Evolutionary conservation across 92 coral and sea anemone species (phyloP).

Genomic region (Phenganax marumi): DNA sequence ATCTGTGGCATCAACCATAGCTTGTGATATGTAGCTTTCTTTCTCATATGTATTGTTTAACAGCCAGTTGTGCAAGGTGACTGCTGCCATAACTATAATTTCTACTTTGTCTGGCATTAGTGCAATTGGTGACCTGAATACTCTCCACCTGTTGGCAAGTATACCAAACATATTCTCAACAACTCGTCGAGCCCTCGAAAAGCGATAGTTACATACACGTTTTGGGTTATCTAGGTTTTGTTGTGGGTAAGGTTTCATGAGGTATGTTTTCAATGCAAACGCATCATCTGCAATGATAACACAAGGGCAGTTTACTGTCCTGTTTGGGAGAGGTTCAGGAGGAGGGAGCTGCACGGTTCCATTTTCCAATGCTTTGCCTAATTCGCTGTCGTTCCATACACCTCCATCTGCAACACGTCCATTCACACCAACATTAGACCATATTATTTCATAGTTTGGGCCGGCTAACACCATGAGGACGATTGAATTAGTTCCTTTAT

Average conservation of each 20-base stretch:
- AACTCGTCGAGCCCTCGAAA: slow-evolving; percentile 43
- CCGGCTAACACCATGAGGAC: slow-evolving; percentile 49
- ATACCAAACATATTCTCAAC: slow-evolving; percentile 54
- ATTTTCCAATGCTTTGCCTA: slow-evolving; percentile 45
- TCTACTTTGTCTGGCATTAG: slow-evolving; percentile 52
- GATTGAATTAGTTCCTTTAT: slow-evolving; percentile 48
- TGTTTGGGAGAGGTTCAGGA: slow-evolving; percentile 43
- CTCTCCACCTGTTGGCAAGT: slow-evolving; percentile 46
- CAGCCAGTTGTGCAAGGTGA: slow-evolving; percentile 53
- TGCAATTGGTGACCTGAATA: slow-evolving; percentile 48
- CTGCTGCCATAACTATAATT: slow-evolving; percentile 39
- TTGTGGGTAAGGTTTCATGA: slow-evolving; percentile 48
- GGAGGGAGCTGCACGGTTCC: slow-evolving; percentile 36
- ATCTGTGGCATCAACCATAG: slow-evolving; percentile 1
- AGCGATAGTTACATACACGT: slow-evolving; percentile 45
- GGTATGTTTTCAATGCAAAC: slow-evolving; percentile 12
- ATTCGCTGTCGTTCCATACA: slow-evolving; percentile 46
- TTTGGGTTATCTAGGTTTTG: slow-evolving; percentile 43
- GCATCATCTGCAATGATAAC: slow-evolving; percentile 53
- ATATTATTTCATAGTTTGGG: slow-evolving; percentile 14
- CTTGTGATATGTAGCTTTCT: slow-evolving; percentile 7
- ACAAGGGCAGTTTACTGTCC: slow-evolving; percentile 24
- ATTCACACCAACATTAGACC: slow-evolving; percentile 37
- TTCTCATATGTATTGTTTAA: slow-evolving; percentile 44
- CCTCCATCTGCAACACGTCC: slow-evolving; percentile 54